Base-by-base conservation (phyloP, 2,888 invertebrate genomes). In the Tridacna gigas region DNA sequence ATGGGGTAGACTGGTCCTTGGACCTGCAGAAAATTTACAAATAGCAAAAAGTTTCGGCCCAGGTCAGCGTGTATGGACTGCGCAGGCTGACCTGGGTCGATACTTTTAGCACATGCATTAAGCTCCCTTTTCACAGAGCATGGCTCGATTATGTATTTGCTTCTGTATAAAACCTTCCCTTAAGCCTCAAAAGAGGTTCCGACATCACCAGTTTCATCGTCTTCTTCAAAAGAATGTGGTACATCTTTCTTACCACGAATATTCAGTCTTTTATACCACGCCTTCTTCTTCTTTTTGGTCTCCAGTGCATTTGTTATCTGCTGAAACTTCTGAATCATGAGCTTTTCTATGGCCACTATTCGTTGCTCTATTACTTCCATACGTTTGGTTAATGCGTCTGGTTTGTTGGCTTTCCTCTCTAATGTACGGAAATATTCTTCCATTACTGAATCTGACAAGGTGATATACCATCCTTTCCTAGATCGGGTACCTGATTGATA, bases 381-480 rank as follows among this genome's bases (percentile, higher is more conserved):
- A n/a, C 78, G 78, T 60, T 71, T 71, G 12, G 71, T 26, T 13
- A 78, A n/a, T 22, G 69, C 78, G 37, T 71, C 61, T 45, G 56
- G 45, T 15, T 56, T 60, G 11, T 25, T 47, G 20, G 78, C 48
- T 18, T 78, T 71, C 61, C 13, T 20, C 26, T 71, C 78, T 15
- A 60, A 2, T 26, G 28, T 12, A n/a, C 22, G 60, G 28, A 69
- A 60, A 37, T 71, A 71, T 47, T 28, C 28, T 4, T 78, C 26
- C 20, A 71, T 69, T 3, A 71, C 78, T 18, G 18, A n/a, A n/a
- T 56, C 56, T 56, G 56, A n/a, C 25, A 78, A 18, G n/a, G 51
- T 69, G 5, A 78, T 56, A 45, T 71, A 78, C 78, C 78, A 78
- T 18, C 78, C 20, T 25, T 51, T 56, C 22, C n/a, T 47, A 37